These are phyloP conservation scores for Dunckerocampus dactyliophorus DNA, from an alignment of 2,113 vertebrate genomes.

Conservation along the genomic window DNA sequence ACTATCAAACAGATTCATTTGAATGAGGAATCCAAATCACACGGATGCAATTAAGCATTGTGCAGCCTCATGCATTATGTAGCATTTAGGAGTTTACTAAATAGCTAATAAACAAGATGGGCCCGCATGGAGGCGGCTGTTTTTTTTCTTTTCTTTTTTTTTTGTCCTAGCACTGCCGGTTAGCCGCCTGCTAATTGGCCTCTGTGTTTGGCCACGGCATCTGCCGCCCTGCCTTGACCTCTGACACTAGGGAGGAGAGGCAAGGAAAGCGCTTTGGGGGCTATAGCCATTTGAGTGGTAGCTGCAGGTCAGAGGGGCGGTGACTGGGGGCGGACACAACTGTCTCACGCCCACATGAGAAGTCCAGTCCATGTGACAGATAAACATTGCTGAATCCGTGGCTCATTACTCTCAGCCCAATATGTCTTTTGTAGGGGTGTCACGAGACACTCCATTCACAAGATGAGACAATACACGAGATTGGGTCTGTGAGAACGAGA, in stretches of 20 bases:
- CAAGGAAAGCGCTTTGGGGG: slow-evolving; percentile 10
- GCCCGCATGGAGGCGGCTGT: slow-evolving; percentile 32
- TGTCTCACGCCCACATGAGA: slow-evolving; percentile 56
- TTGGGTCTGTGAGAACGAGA: no score
- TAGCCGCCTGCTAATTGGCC: slow-evolving; percentile 35
- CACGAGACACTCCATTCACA: no score
- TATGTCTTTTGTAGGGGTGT: no score
- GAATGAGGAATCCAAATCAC: slow-evolving; percentile 56
- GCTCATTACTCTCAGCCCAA: no score
- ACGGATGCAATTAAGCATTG: slow-evolving; percentile 64
- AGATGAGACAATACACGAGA: no score
- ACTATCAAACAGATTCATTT: slow-evolving; percentile 55
- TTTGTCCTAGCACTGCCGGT: not conserved
- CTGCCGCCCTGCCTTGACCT: slow-evolving; percentile 55
- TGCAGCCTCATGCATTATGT: slow-evolving; percentile 61
- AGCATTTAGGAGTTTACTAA: slow-evolving; percentile 51
- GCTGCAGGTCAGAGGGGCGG: slow-evolving; percentile 48
- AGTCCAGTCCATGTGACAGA: slow-evolving; percentile 4
- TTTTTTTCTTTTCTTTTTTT: slow-evolving; percentile 37
- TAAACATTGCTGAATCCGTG: no score
- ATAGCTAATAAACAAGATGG: slow-evolving; percentile 61
- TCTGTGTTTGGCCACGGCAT: slow-evolving; percentile 28
- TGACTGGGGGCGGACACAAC: slow-evolving; percentile 10
- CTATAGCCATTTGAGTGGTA: slow-evolving; percentile 61
- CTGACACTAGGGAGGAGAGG: slow-evolving; percentile 7